Conservation (phyloP, 1,140 invertebrate species). For the Drosophila parvula region DNA sequence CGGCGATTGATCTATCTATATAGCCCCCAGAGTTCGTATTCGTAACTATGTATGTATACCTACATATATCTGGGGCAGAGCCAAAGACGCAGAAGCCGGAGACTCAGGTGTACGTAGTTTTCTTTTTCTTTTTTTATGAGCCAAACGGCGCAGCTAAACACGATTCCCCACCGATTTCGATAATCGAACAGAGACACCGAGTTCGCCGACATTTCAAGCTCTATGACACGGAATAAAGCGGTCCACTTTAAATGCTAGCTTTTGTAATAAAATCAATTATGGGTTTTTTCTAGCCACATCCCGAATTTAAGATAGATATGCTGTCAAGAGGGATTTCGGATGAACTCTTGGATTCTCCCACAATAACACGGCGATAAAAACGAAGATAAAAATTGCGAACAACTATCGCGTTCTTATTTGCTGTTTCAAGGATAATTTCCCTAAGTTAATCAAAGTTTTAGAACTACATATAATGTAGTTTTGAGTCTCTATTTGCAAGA, state of each 20-base stretch:
- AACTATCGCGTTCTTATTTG: too few species aligned
- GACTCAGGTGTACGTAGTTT: slow-evolving; percentile 10
- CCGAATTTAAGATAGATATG: neutral
- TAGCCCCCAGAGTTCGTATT: slow-evolving; percentile 40
- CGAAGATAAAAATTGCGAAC: too few species aligned
- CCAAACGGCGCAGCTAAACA: slow-evolving; percentile 8
- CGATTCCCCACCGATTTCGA: slow-evolving; percentile 29
- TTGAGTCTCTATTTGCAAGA: too few species aligned
- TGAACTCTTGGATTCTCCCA: too few species aligned
- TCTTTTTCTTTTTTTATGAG: slow-evolving; percentile 26
- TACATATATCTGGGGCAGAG: slow-evolving; percentile 39
- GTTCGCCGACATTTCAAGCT: neutral
- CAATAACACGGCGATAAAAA: too few species aligned
- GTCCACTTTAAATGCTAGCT: neutral
- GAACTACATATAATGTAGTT: too few species aligned
- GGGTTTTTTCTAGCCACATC: neutral
- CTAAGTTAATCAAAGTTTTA: too few species aligned
- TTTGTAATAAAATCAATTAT: neutral
- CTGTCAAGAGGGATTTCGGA: neutral
- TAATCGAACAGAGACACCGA: slow-evolving; percentile 15
- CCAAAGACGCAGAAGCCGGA: slow-evolving; percentile 30
- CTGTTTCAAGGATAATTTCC: too few species aligned
- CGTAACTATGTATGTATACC: slow-evolving; percentile 3
- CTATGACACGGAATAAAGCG: slow-evolving; percentile 1
- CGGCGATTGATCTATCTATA: slow-evolving; percentile 56